Percentiles rank a stretch among this genome's conserved stretches.
Evolutionary conservation across 2,113 vertebrate genomes (phyloP).

Genomic region (Athene cunicularia): DNA sequence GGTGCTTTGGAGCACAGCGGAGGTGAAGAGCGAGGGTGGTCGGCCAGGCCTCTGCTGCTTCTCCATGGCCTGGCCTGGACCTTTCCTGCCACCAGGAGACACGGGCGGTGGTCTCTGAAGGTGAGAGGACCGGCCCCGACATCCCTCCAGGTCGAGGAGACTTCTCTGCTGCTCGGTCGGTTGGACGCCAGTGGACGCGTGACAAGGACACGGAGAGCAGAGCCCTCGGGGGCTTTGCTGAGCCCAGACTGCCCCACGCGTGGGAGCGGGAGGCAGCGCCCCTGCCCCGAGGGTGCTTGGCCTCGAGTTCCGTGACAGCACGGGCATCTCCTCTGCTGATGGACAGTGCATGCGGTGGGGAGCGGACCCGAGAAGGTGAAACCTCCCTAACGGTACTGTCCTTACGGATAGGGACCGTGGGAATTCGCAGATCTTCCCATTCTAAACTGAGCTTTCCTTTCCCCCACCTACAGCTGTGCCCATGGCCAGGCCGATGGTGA

Average conservation of each 20-base stretch:
- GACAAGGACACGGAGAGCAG: neutral
- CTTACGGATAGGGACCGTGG: neutral
- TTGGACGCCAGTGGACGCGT: neutral
- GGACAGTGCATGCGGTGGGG: neutral
- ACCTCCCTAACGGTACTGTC: neutral
- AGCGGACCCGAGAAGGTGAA: neutral
- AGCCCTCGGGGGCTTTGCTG: neutral
- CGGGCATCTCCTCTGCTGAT: neutral
- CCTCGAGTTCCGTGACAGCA: neutral
- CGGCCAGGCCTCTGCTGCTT: neutral
- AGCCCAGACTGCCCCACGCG: neutral
- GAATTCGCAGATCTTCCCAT: neutral
- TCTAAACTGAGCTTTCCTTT: neutral
- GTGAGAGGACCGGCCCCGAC: neutral
- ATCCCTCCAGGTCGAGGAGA: neutral
- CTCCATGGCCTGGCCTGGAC: neutral
- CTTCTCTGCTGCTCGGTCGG: neutral
- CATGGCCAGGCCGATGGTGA: neutral
- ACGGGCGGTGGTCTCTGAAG: neutral
- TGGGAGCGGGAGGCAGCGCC: rapidly evolving
- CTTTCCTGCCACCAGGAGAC: neutral
- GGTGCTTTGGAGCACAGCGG: neutral
- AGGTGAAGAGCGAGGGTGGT: neutral
- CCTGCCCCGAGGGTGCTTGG: neutral
- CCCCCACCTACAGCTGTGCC: neutral